Evolutionary conservation across 2,113 vertebrate species (phyloP).

Genomic region (Muntiacus muntjak): DNA sequence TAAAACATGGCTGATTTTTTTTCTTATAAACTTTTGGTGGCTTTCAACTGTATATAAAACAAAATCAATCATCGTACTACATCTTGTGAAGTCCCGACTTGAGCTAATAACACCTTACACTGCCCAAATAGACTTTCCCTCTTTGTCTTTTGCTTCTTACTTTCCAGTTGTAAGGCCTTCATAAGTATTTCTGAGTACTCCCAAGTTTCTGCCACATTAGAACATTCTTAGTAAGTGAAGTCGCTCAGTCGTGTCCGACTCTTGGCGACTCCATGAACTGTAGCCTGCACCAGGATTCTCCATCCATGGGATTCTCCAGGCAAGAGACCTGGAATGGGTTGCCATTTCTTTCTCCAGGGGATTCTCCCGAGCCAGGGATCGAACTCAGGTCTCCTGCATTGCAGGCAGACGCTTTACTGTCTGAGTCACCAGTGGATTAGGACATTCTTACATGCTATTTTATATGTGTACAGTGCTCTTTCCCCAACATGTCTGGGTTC

Average conservation of each 20-base stretch:
- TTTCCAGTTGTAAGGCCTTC: neutral
- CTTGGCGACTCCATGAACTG: too few species aligned
- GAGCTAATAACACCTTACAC: neutral
- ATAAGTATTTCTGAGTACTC: neutral
- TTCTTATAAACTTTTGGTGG: neutral
- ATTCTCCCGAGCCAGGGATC: too few species aligned
- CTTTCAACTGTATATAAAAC: neutral
- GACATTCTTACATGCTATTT: neutral
- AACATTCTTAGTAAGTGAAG: neutral
- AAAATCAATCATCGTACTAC: neutral
- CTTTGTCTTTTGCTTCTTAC: neutral
- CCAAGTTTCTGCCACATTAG: neutral
- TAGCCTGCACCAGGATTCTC: too few species aligned
- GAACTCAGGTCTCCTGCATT: too few species aligned
- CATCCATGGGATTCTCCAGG: too few species aligned
- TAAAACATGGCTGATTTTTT: neutral
- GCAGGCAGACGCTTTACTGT: too few species aligned
- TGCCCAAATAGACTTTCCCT: neutral
- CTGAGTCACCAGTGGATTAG: too few species aligned
- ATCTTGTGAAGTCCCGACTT: neutral
- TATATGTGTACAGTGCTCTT: neutral
- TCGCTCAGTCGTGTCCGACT: too few species aligned
- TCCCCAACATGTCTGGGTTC: neutral
- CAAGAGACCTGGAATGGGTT: too few species aligned
- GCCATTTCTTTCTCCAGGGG: too few species aligned